A percentile compares a stretch with the other conserved stretches of the same genome.
These are phyloP conservation scores for Chaitophorus viminalis DNA, from an alignment of 2,888 invertebrate species.

Conservation along the genomic window DNA sequence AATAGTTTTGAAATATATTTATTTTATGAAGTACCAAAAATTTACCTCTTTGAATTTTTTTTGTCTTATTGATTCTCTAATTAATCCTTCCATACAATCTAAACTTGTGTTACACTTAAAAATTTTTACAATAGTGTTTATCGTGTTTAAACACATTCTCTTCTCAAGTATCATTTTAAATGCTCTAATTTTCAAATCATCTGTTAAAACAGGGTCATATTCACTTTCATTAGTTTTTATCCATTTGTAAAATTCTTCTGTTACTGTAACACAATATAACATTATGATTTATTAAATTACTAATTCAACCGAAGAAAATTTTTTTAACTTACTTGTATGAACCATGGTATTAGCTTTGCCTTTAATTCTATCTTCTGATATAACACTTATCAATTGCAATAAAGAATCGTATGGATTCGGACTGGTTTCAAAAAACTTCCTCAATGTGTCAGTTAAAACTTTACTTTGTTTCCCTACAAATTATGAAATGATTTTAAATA, in stretches of 20 bases:
- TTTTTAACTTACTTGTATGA: constrained; percentile 38
- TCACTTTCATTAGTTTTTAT: constrained; percentile 66
- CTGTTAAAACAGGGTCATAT: constrained; percentile 69
- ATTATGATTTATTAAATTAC: no score
- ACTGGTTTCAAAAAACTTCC: constrained; percentile 69
- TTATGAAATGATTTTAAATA: background rate
- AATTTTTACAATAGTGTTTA: constrained; percentile 36
- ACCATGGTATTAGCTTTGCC: constrained; percentile 48
- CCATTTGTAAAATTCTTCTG: constrained; percentile 68
- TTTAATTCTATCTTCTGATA: constrained; percentile 50
- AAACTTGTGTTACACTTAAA: constrained; percentile 41
- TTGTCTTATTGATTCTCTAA: constrained; percentile 37
- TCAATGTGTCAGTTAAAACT: constrained; percentile 70
- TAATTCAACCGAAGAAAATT: no score
- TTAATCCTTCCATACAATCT: constrained; percentile 42
- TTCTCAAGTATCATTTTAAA: constrained; percentile 73
- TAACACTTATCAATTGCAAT: constrained; percentile 34
- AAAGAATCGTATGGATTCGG: constrained; percentile 72
- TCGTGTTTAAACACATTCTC: constrained; percentile 37
- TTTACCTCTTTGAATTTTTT: constrained; percentile 49
- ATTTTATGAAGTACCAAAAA: background rate
- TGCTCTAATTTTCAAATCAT: constrained; percentile 76
- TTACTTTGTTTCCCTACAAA: constrained; percentile 71
- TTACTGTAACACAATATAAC: constrained; percentile 65
- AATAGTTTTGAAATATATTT: background rate